Conservation (phyloP, 1,140 invertebrate genomes). For the Helicorthomorpha holstii region DNA sequence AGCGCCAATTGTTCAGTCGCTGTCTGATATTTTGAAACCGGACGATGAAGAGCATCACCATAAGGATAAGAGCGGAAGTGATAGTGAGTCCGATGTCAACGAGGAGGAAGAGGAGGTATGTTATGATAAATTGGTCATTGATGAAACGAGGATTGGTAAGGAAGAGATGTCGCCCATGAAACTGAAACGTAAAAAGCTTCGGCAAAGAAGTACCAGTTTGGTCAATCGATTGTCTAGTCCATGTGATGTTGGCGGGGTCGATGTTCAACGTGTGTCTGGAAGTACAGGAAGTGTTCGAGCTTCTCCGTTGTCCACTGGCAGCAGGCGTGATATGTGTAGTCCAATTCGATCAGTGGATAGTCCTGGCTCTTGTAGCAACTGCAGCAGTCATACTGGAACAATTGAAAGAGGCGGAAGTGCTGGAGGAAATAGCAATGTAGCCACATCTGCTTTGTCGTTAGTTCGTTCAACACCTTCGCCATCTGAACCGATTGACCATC, state of each 20-base stretch:
- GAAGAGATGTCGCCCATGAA: too few species aligned
- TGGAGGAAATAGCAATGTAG: neutral
- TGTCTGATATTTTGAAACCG: neutral
- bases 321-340: neutral
- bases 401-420: neutral
- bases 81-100: neutral
- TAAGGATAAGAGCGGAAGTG: neutral
- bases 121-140: neutral
- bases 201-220: neutral
- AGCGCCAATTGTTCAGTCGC: too few species aligned
- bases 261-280: too few species aligned
- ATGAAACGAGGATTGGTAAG: too few species aligned
- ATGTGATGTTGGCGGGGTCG: neutral
- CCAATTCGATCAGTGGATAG: slow-evolving; percentile 1
- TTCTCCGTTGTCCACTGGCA: neutral
- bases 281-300: too few species aligned
- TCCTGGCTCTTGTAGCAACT: slow-evolving; percentile 1
- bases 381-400: neutral
- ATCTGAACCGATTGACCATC: slow-evolving; percentile 37
- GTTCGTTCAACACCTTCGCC: slow-evolving; percentile 1
- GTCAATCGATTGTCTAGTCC: neutral
- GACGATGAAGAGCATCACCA: too few species aligned
- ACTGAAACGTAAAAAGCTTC: too few species aligned
- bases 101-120: neutral
- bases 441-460: neutral